These are phyloP conservation scores for Tragelaphus scriptus DNA, from an alignment of 2,113 vertebrate species.

Conservation along the genomic window DNA sequence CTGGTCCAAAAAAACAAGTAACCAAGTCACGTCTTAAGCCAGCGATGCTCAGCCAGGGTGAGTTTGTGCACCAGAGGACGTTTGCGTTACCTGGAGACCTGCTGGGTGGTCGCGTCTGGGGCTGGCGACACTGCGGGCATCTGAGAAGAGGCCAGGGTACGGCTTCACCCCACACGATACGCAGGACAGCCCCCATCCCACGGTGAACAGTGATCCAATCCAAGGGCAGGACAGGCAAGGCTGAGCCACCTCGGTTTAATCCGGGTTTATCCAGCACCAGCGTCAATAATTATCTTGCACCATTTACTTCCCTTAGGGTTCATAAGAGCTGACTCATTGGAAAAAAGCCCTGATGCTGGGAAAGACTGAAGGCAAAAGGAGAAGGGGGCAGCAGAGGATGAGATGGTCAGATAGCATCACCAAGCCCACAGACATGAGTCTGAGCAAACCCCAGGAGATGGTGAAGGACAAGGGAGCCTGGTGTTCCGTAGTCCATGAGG, in stretches of 20 bases:
- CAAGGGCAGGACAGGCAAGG: background rate
- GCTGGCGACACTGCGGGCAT: rapidly evolving
- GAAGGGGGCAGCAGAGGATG: background rate
- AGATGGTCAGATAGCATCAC: background rate
- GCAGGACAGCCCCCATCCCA: background rate
- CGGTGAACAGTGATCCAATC: rapidly evolving
- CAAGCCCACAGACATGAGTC: rapidly evolving
- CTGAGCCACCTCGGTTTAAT: background rate
- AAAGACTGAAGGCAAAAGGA: background rate
- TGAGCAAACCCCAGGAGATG: background rate
- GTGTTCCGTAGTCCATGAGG: rapidly evolving
- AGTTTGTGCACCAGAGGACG: background rate
- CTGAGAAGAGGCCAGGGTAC: background rate
- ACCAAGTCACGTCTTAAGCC: background rate
- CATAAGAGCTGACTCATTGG: background rate
- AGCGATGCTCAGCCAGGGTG: background rate
- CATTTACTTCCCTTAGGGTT: background rate
- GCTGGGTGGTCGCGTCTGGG: rapidly evolving
- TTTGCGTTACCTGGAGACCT: background rate
- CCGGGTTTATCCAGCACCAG: background rate
- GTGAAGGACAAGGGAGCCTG: background rate
- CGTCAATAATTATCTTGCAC: background rate
- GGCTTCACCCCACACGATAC: background rate
- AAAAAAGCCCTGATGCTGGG: background rate
- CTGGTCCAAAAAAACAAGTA: background rate